Base-by-base conservation (phyloP, 2,888 invertebrate species). In the Trypoxylon attenuatum region DNA sequence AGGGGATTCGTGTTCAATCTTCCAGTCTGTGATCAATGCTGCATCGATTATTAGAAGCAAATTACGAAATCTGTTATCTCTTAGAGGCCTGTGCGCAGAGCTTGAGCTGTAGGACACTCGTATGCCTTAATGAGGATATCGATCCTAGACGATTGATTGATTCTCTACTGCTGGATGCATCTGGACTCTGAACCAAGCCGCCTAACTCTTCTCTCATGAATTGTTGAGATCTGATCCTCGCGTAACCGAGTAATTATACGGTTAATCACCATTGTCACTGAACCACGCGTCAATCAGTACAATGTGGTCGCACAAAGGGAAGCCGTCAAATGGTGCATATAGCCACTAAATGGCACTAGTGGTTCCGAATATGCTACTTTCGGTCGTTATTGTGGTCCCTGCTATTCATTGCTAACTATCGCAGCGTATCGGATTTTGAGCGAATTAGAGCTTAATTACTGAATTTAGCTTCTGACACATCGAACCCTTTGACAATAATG, bases 181-280 rank as follows among this genome's bases (percentile, higher is more conserved):
- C 55, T 25, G 23, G 53, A 33, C 6, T 33, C 13, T 33, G 25
- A 27, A 46, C 47, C n/a, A 15, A 18, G 19, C 18, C 50, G 22
- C 29, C 50, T 16, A 50, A 57, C 68, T 56, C 53, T 53, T 60
- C 54, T 49, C 45, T 19, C 39, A 22, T n/a, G 33, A 25, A 38
- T 46, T 46, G 52, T 21, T 29, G 51, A 27, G 38, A 45, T 43
- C 52, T 52, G 56, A 43, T 67, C 56, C 45, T 46, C 62, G 68
- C 5, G 57, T 69, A 68, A 62, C 54, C 61, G 62, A 62, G 63
- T 69, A 63, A 69, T 69, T 69, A 69, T 68, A 53, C 69, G 63
- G 55, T 68, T 68, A 68, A 68, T 62, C 69, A 58, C 38, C 33
- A 62, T 62, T 68, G 57, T 69, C 58, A 49, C 29, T 39, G 65